Conservation (phyloP, 1,140 invertebrate genomes). For the Drosophila seguyi region DNA sequence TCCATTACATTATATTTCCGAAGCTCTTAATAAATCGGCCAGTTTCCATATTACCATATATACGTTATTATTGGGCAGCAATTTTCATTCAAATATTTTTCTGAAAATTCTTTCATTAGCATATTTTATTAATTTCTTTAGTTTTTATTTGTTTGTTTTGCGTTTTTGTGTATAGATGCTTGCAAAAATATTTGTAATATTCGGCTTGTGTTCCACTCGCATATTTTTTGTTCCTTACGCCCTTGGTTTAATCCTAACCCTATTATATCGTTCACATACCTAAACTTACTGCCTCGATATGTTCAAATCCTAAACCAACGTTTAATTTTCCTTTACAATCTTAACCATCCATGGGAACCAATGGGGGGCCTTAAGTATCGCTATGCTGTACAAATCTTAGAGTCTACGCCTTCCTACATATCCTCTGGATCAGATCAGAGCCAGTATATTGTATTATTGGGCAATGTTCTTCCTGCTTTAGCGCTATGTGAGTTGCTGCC, state of each 20-base stretch:
- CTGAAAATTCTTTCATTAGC: constrained; percentile 30
- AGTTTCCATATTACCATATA: constrained; percentile 38
- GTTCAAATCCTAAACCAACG: constrained; percentile 54
- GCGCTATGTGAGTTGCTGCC: constrained; percentile 68
- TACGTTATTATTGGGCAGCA: constrained; percentile 47
- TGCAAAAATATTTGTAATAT: constrained; percentile 61
- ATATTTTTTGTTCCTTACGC: not conserved
- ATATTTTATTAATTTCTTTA: not conserved
- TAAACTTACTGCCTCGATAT: constrained; percentile 62
- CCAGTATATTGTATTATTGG: constrained; percentile 21
- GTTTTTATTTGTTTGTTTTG: constrained; percentile 4
- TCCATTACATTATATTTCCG: not conserved
- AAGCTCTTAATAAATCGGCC: constrained; percentile 8
- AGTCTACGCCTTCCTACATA: constrained; percentile 41
- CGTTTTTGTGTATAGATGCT: constrained; percentile 35
- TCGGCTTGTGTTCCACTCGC: constrained; percentile 25
- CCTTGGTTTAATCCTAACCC: constrained; percentile 36
- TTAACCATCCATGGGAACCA: constrained; percentile 19
- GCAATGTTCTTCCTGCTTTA: constrained; percentile 5
- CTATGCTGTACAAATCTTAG: constrained; percentile 79
- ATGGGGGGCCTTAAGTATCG: constrained; percentile 58
- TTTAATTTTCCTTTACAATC: constrained; percentile 40
- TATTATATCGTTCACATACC: constrained; percentile 46
- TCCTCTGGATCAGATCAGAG: constrained; percentile 16
- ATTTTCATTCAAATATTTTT: constrained; percentile 41